phyloP scores from a whole-genome alignment of 2,113 vertebrate genomes.

The Poecilia latipinna region DNA sequence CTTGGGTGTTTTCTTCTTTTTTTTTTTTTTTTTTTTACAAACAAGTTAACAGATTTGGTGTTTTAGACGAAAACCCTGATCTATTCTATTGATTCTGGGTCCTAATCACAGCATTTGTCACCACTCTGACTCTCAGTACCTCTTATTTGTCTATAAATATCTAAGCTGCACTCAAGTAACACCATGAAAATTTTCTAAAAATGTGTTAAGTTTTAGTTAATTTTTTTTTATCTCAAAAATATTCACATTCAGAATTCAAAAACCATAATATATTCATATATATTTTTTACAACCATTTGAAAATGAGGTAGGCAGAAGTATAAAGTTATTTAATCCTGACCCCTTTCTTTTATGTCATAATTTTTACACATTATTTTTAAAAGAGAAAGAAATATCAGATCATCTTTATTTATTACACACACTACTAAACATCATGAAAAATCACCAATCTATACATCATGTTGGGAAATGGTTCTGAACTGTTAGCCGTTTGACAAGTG shows the following conservation, averaged over 20 bases:
- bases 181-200: not conserved
- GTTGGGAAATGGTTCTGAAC: not conserved
- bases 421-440: not conserved
- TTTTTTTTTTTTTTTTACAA: not conserved
- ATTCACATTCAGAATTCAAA: too few relatives aligned
- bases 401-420: not conserved
- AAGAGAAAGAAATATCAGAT: not conserved
- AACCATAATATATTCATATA: too few relatives aligned
- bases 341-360: too few relatives aligned
- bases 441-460: not conserved
- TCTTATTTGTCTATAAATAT: too few relatives aligned
- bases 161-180: not conserved
- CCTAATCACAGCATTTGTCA: too few relatives aligned
- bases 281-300: too few relatives aligned
- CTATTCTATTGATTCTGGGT: too few relatives aligned
- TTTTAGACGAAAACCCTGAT: not conserved
- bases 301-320: too few relatives aligned
- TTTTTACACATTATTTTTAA: not conserved
- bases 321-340: too few relatives aligned
- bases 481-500: not conserved
- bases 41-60: slow-evolving; percentile 1
- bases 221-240: too few relatives aligned
- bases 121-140: too few relatives aligned
- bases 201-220: too few relatives aligned
- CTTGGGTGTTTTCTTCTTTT: not conserved